A percentile compares a stretch with the other conserved stretches of the same genome.
These are phyloP conservation scores for Harmothoe impar DNA, from an alignment of 2,888 invertebrate genomes.

Conservation along the genomic window DNA sequence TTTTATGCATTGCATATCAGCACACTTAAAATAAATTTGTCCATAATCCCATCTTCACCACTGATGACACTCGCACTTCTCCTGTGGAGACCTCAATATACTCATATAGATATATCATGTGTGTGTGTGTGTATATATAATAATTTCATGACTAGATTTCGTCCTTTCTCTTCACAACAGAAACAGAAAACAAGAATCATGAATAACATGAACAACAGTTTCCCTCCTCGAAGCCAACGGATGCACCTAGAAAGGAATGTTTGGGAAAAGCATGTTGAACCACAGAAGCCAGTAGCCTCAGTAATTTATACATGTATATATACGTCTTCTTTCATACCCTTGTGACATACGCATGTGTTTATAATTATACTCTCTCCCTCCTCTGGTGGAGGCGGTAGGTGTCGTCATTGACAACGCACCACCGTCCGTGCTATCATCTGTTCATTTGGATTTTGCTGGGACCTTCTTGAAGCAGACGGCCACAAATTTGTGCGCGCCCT, in stretches of 20 bases:
- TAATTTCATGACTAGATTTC: constrained; percentile 49
- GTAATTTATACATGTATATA: too few relatives aligned
- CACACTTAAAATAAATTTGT: constrained; percentile 23
- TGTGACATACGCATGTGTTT: too few relatives aligned
- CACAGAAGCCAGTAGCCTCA: neutral
- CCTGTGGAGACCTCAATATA: neutral
- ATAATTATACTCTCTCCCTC: neutral
- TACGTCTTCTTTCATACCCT: neutral
- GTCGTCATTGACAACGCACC: neutral
- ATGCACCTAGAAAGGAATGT: constrained; percentile 12
- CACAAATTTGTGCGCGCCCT: constrained; percentile 66
- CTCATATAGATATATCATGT: neutral
- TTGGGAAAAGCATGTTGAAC: constrained; percentile 45
- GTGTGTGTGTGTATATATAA: neutral
- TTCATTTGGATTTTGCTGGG: constrained; percentile 57
- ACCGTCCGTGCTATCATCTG: too few relatives aligned
- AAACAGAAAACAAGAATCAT: neutral
- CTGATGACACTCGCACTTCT: neutral
- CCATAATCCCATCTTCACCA: constrained; percentile 13
- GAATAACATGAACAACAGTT: neutral
- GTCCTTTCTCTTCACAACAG: constrained; percentile 25
- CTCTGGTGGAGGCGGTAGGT: too few relatives aligned
- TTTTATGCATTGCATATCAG: constrained; percentile 40
- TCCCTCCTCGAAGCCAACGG: neutral
- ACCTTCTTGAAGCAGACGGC: constrained; percentile 66